Conservation (phyloP, 2,888 invertebrate genomes). For the Noctua fimbriata region DNA sequence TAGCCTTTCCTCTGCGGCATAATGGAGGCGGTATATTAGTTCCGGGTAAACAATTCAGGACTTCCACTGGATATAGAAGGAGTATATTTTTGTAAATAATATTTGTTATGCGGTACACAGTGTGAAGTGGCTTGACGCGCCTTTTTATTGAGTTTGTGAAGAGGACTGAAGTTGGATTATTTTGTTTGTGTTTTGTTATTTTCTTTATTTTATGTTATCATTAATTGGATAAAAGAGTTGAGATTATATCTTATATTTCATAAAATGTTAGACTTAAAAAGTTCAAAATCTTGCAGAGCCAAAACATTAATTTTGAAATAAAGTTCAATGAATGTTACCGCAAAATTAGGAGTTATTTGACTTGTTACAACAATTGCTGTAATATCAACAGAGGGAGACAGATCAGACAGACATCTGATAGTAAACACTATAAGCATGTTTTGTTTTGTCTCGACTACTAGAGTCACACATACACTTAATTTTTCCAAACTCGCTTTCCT, state of each 20-base stretch:
- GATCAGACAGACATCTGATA: too few relatives aligned
- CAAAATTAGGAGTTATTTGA: background rate
- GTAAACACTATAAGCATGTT: background rate
- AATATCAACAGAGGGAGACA: too few relatives aligned
- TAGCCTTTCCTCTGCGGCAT: constrained; percentile 64
- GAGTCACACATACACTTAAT: too few relatives aligned
- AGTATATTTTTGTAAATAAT: constrained; percentile 67
- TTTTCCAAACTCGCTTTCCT: too few relatives aligned
- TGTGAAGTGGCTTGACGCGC: constrained; percentile 25
- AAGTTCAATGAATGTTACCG: too few relatives aligned
- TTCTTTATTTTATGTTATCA: background rate
- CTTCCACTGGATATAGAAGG: constrained; percentile 60
- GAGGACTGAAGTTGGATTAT: constrained; percentile 5
- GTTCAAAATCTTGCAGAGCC: background rate
- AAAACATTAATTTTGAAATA: background rate
- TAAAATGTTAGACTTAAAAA: background rate
- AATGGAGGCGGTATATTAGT: constrained; percentile 77
- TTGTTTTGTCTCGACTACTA: background rate
- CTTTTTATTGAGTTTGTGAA: constrained; percentile 44
- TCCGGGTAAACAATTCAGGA: constrained; percentile 75
- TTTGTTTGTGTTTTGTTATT: constrained; percentile 2
- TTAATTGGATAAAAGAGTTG: background rate
- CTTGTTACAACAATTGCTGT: background rate
- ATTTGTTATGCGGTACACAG: constrained; percentile 54
- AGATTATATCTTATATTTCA: background rate